Conservation (phyloP, 2,113 vertebrate species). For the Albula glossodonta region DNA sequence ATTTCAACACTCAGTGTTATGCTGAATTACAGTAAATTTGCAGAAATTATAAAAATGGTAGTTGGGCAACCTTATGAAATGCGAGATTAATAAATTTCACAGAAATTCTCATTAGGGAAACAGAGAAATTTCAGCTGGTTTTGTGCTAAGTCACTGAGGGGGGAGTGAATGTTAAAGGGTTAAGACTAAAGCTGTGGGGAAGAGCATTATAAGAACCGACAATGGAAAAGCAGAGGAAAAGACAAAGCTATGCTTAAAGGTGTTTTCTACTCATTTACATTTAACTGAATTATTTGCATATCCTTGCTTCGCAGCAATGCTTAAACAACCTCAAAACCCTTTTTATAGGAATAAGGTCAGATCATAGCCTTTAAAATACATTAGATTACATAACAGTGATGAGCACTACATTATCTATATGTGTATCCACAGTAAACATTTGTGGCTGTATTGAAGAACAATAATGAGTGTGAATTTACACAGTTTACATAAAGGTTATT, state of each 20-base stretch:
- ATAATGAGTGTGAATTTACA: background rate
- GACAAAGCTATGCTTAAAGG: no score
- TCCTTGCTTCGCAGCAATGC: background rate
- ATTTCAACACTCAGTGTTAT: background rate
- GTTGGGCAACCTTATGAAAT: no score
- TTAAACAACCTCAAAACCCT: background rate
- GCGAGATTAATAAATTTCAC: background rate
- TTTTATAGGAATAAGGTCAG: background rate
- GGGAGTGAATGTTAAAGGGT: background rate
- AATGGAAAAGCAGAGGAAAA: no score
- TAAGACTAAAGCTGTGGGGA: background rate
- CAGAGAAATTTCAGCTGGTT: background rate
- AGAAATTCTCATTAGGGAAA: background rate
- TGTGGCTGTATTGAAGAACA: background rate
- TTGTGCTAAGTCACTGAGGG: background rate
- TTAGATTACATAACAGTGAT: no score
- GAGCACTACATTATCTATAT: no score
- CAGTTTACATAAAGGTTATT: constrained; percentile 26
- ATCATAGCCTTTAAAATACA: no score
- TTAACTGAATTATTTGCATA: background rate
- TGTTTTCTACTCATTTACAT: no score
- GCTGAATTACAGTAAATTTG: background rate
- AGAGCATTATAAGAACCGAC: no score
- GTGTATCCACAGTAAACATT: no score
- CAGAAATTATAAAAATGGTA: background rate